These are phyloP conservation scores for Geopemphigus sp. DNA, from an alignment of 1,140 invertebrate species.

Conservation along the genomic window DNA sequence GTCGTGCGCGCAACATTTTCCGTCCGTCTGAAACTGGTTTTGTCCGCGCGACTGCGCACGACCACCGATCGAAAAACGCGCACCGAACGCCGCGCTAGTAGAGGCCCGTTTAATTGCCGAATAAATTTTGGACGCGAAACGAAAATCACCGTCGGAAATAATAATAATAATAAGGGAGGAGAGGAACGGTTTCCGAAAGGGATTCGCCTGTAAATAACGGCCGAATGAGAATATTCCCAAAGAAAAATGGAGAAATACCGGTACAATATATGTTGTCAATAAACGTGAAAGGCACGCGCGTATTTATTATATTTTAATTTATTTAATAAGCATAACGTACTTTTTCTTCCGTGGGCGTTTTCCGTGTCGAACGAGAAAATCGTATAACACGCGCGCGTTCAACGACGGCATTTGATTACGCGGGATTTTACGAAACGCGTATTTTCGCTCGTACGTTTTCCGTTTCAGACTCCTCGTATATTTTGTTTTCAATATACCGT, in stretches of 20 bases:
- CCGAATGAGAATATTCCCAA: too few relatives aligned
- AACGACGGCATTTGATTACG: not conserved
- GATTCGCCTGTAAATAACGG: too few relatives aligned
- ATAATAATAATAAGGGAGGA: too few relatives aligned
- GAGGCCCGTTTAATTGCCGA: too few relatives aligned
- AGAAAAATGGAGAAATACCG: too few relatives aligned
- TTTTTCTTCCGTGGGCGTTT: slow-evolving; percentile 21
- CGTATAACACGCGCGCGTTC: not conserved
- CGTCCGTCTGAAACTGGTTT: slow-evolving; percentile 14
- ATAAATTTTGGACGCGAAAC: too few relatives aligned
- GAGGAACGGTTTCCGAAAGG: too few relatives aligned
- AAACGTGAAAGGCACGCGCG: not conserved
- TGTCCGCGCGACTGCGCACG: not conserved
- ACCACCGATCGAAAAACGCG: too few relatives aligned
- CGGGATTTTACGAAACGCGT: not conserved
- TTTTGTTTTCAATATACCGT: too few relatives aligned
- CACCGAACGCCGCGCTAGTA: too few relatives aligned
- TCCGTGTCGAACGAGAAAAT: slow-evolving; percentile 20
- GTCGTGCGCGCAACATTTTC: not conserved
- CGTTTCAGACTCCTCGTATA: too few relatives aligned
- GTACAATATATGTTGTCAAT: not conserved
- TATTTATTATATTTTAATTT: not conserved
- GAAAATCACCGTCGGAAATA: too few relatives aligned
- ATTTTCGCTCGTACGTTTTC: not conserved
- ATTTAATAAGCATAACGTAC: not conserved